Percentiles rank a stretch among this genome's conserved stretches.
Evolutionary conservation across 2,888 invertebrate species (phyloP).

Genomic region (Oscheius sp.): DNA sequence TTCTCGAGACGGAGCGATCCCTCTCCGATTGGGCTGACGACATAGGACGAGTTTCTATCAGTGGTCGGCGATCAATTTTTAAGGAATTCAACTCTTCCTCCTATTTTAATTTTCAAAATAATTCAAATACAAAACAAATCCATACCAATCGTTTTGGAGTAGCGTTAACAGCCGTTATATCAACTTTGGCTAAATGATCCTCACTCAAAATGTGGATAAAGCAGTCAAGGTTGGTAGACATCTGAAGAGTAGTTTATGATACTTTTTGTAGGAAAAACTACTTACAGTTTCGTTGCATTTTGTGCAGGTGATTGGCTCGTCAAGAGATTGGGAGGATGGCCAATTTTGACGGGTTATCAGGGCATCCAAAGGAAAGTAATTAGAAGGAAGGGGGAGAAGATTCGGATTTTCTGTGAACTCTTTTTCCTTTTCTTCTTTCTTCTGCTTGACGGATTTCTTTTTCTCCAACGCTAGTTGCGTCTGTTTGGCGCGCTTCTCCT

Average conservation of each 20-base stretch:
- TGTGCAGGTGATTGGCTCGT: not conserved
- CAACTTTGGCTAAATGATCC: constrained; percentile 4
- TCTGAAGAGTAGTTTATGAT: not conserved
- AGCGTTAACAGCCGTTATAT: not conserved
- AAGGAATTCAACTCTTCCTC: not conserved
- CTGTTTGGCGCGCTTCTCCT: constrained; percentile 75
- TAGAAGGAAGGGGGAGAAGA: not conserved
- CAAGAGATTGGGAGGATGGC: not conserved
- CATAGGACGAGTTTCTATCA: too few species aligned
- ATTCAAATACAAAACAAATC: too few species aligned
- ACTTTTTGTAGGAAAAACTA: not conserved
- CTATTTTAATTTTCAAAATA: too few species aligned
- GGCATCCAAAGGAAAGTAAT: not conserved
- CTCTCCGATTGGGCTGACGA: too few species aligned
- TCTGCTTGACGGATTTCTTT: constrained; percentile 1
- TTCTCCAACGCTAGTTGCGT: constrained; percentile 5
- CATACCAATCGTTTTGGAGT: not conserved
- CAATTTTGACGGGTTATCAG: not conserved
- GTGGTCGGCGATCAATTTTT: not conserved
- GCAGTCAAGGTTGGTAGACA: constrained; percentile 10
- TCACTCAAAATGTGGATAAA: constrained; percentile 20
- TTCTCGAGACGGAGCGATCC: not conserved
- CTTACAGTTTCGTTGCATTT: not conserved
- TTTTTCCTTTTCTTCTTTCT: constrained; percentile 8
- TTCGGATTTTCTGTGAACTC: constrained; percentile 7